A percentile compares a stretch with the other conserved stretches of the same genome.
These are phyloP conservation scores for Echiichthys vipera DNA, from an alignment of 2,797 vertebrate species.

Conservation along the genomic window DNA sequence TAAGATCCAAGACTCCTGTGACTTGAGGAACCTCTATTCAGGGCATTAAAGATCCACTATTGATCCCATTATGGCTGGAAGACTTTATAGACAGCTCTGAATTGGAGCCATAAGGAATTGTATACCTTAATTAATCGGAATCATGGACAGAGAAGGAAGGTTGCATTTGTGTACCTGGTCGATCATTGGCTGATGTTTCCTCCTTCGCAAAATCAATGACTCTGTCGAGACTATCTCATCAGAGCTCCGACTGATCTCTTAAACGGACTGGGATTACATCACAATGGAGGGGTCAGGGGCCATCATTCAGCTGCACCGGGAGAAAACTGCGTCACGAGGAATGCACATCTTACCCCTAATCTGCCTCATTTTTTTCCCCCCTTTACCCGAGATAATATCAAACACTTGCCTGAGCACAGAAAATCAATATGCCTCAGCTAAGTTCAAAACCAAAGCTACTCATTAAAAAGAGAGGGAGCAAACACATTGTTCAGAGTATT, in stretches of 20 bases:
- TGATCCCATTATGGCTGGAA: conserved; percentile 60
- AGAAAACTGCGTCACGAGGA: conserved; percentile 55
- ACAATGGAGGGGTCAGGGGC: conserved; percentile 66
- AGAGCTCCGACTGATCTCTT: conserved; percentile 57
- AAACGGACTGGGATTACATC: conserved; percentile 71
- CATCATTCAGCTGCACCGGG: conserved; percentile 37
- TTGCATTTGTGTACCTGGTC: conserved; percentile 31
- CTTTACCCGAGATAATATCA: conserved; percentile 72
- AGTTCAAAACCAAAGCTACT: conserved; percentile 75
- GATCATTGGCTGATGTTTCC: conserved; percentile 31
- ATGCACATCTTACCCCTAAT: conserved; percentile 40
- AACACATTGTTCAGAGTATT: conserved; percentile 42
- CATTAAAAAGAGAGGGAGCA: conserved; percentile 76
- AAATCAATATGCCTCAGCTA: conserved; percentile 77
- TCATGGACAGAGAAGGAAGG: conserved; percentile 15
- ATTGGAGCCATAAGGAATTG: conserved; percentile 43
- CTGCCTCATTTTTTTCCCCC: conserved; percentile 39
- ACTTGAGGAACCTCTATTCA: conserved; percentile 54
- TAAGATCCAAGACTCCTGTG: conserved; percentile 21
- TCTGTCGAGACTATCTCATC: conserved; percentile 58
- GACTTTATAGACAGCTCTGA: conserved; percentile 60
- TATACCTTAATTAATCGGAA: conserved; percentile 67
- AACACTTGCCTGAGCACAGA: conserved; percentile 58
- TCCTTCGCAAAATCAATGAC: conserved; percentile 48
- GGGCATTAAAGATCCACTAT: conserved; percentile 62